Evolutionary conservation across 1,140 invertebrate genomes (phyloP).

Genomic region (Heterodera carotae): DNA sequence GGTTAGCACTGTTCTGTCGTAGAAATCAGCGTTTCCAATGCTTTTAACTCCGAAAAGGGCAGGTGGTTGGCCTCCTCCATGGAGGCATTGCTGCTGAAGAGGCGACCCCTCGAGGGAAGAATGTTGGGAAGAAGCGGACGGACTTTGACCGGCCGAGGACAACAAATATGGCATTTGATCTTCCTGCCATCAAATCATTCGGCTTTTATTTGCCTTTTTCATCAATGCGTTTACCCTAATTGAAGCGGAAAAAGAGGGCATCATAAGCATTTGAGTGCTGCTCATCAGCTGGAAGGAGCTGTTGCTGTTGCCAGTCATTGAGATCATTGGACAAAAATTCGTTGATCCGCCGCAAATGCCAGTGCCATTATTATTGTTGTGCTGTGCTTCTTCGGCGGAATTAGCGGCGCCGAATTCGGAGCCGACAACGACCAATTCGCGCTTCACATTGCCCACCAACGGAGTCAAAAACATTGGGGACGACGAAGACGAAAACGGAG

Average conservation of each 20-base stretch:
- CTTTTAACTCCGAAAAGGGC: background rate
- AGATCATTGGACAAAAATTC: background rate
- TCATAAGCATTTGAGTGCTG: background rate
- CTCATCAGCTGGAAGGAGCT: background rate
- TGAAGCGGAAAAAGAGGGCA: background rate
- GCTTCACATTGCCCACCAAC: conserved; percentile 6
- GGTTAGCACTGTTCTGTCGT: background rate
- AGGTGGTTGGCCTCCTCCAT: background rate
- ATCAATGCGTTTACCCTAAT: background rate
- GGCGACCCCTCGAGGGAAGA: conserved; percentile 19
- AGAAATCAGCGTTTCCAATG: background rate
- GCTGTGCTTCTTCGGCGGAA: background rate
- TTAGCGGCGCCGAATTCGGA: background rate
- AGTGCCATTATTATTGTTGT: background rate
- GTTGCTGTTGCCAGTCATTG: background rate
- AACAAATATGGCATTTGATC: background rate
- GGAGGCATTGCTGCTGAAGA: background rate
- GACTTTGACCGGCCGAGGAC: conserved; percentile 16
- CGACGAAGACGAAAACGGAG: background rate
- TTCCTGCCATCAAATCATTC: background rate
- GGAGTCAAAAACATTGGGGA: background rate
- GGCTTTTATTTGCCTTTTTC: background rate
- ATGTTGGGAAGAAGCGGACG: conserved; percentile 22
- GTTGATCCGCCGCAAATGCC: background rate
- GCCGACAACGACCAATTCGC: background rate